Base-by-base conservation (phyloP, 2,113 vertebrate species). In the Falcunculus frontatus region DNA sequence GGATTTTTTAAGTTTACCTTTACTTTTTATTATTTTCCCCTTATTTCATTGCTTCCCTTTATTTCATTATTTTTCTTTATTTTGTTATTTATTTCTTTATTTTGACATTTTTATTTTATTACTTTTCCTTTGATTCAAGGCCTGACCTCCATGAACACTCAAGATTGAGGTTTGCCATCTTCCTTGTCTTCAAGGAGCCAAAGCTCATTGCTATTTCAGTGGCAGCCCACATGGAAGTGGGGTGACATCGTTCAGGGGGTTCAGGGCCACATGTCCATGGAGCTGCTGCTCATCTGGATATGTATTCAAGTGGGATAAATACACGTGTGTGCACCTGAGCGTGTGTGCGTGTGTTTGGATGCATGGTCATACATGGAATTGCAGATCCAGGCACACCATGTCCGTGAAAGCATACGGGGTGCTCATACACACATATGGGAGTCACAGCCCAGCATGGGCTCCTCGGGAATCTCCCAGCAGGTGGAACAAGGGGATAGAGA, bases 281-380 rank as follows among this genome's bases (percentile, higher is more conserved):
- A n/a, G 44, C 65, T 37, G 55, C 67, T 55, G 12, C 35, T 46
- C 39, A 18, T 33, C 18, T 5, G 41, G 9, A 33, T 3, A 1
- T 0, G 0, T 12, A 25, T 44, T 63, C 10, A n/a, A 11, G 49
- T 20, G 33, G 53, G 37, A 27, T 37, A 27, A 68, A 83, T 11
- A 10, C 17, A 12, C 0, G 0, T 1, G 10, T 44, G 35, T 26
- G 32, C 39, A 22, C 11, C 41, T 10, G 7, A 8, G 39, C 1
- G 0, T 1, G 11, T 26, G 13, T 15, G 32, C 1, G 0, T 14
- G 9, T 35, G 8, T 33, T 27, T 50, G 56, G 64, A 63, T 33
- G 42, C 26, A 8, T 7, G 23, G 77, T 11, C 20, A 16, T 8
- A 6, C n/a, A 4, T 3, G 27, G 53, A 37, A 44, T 15, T 13